Evolutionary conservation across 2,888 invertebrate genomes (phyloP), one percentile per base, ranked within the genome.

Genomic region (Malachius bipustulatus): DNA sequence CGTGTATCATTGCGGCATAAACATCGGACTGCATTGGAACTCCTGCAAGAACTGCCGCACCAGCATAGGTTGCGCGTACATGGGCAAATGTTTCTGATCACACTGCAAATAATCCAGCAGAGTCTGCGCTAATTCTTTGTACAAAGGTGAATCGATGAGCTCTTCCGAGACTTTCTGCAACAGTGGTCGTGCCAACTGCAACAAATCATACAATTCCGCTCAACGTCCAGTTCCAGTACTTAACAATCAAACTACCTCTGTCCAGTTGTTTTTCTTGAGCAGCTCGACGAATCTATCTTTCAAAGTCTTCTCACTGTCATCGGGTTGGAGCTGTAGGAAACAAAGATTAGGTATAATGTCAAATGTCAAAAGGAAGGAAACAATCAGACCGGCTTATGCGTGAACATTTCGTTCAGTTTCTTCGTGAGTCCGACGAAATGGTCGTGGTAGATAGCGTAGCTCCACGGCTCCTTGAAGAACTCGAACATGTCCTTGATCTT

Each of bases 381-480:
- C n/a, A n/a, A 24, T 24, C 11, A 26, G 14, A 37, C 37, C 30
- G 28, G 24, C 6, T 26, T 37, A 8, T 31, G 43, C 6, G 49
- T 45, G 43, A 48, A 43, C 3, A 52, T 34, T 13, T 29, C 24
- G 11, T 38, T 19, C 14, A 54, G 30, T 15, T 48, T 48, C 15
- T 50, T 47, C 36, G 48, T 43, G 14, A 74, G 51, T 2, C 62
- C 57, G 1, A 57, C 54, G 53, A 77, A 78, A 16, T 66, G 64
- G 43, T 77, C 76, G 47, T 73, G 70, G 53, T 74, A 78, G 10
- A 80, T 46, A 0, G 73, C 71, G 15, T 68, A 66, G 38, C 71
- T 66, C 78, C 80, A 79, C 1, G 77, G 71, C 45, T 76, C 70
- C 4, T 64, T 64, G 60, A 82, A 81, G 60, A 69, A 80, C 4